Conservation (phyloP, 2,113 vertebrate genomes). For the Arvicanthis niloticus region DNA sequence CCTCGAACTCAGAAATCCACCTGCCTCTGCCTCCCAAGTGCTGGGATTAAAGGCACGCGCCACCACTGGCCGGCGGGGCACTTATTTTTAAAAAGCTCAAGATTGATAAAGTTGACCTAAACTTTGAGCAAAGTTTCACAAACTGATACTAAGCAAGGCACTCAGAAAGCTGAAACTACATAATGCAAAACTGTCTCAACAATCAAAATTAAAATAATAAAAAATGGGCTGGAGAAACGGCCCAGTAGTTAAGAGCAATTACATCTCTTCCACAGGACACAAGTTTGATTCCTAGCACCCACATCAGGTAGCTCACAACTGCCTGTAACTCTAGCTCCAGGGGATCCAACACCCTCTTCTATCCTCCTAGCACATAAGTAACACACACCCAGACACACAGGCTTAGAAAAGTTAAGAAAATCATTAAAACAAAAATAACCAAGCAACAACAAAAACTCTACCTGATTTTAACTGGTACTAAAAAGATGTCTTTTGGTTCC, state of each 20-base stretch:
- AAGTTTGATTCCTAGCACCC: not conserved
- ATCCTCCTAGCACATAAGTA: not conserved
- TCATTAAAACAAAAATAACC: not conserved
- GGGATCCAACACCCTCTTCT: not conserved
- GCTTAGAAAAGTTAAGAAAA: not conserved
- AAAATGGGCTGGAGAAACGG: not conserved
- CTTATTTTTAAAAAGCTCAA: constrained; percentile 20
- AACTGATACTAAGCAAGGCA: not conserved
- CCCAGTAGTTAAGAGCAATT: not conserved
- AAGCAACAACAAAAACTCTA: not conserved
- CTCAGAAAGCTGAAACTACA: not conserved
- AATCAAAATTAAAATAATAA: not conserved
- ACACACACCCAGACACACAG: not conserved
- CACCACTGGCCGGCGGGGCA: not conserved
- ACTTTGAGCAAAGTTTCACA: constrained; percentile 53
- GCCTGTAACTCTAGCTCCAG: not conserved
- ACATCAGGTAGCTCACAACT: not conserved
- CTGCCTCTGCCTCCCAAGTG: too few species aligned
- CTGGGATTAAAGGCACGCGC: too few species aligned
- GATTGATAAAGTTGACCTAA: constrained; percentile 42
- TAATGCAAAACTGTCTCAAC: not conserved
- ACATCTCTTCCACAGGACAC: not conserved
- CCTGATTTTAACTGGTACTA: constrained; percentile 46
- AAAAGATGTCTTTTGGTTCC: constrained; percentile 65
- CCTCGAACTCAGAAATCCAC: too few species aligned